phyloP scores from a whole-genome alignment of 2,888 invertebrate genomes.

The Tyria jacobaeae region DNA sequence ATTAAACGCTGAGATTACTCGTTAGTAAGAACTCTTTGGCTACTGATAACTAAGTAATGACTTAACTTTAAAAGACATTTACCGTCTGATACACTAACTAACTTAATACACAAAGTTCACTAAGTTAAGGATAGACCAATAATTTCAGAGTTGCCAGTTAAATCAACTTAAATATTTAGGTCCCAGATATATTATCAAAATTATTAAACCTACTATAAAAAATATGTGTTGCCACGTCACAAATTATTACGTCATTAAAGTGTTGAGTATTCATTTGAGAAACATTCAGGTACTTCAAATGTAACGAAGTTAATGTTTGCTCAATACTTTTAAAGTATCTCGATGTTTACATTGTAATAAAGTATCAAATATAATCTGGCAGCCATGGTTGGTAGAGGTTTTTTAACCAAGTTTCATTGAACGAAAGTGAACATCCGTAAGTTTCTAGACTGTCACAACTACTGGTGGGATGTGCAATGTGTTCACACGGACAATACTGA shows the following conservation, averaged over 20 bases:
- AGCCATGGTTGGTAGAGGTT: background rate
- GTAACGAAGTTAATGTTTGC: too few species aligned
- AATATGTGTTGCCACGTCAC: background rate
- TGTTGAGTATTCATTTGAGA: too few species aligned
- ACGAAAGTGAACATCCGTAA: background rate
- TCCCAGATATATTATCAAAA: background rate
- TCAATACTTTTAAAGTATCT: too few species aligned
- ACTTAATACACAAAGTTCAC: background rate
- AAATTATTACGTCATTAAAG: background rate
- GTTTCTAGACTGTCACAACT: constrained; percentile 35
- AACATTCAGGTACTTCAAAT: too few species aligned
- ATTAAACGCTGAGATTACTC: background rate
- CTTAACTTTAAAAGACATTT: too few species aligned
- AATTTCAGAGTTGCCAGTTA: background rate
- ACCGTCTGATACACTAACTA: too few species aligned
- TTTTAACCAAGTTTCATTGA: background rate
- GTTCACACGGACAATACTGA: constrained; percentile 67
- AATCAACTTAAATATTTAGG: background rate
- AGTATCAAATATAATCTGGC: too few species aligned
- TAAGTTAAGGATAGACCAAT: background rate
- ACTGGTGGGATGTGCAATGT: constrained; percentile 66
- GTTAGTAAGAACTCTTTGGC: background rate
- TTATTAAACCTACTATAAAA: background rate
- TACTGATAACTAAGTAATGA: too few species aligned
- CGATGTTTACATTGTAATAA: too few species aligned